Percentiles rank a stretch among this genome's conserved stretches.
phyloP scores from a whole-genome alignment of 2,888 invertebrate genomes.

The Beris morrisii region DNA sequence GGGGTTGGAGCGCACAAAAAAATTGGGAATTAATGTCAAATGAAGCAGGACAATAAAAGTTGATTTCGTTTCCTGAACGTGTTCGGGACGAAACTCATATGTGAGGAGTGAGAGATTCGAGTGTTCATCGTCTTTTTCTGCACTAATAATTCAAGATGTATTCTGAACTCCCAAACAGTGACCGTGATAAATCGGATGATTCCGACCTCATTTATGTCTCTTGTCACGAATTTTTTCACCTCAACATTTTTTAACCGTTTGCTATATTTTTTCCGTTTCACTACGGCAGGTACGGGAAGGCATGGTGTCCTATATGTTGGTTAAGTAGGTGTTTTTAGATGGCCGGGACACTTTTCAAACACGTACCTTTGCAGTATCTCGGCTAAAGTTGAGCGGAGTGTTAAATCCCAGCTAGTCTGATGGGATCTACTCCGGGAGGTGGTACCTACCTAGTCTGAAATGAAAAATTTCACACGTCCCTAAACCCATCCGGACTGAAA shows the following conservation, averaged over 20 bases:
- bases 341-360: neutral
- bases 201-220: conserved; percentile 33
- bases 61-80: conserved; percentile 27
- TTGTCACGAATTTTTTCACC: conserved; percentile 32
- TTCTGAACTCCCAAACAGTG: conserved; percentile 12
- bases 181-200: conserved; percentile 24
- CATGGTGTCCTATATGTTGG: neutral
- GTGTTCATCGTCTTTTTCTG: neutral
- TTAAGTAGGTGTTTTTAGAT: conserved; percentile 7
- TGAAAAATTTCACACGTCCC: conserved; percentile 29
- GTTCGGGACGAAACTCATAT: neutral
- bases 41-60: conserved; percentile 20
- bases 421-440: conserved; percentile 8
- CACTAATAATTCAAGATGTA: conserved; percentile 26
- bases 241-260: conserved; percentile 19
- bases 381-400: neutral
- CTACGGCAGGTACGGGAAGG: neutral
- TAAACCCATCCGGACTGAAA: conserved; percentile 8
- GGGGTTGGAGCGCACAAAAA: too few relatives aligned
- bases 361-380: conserved; percentile 23
- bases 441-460: conserved; percentile 4
- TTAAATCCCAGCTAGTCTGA: neutral
- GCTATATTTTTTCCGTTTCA: conserved; percentile 9
- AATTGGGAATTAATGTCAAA: neutral
- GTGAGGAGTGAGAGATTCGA: neutral